Percentiles rank a stretch among this genome's conserved stretches.
These are phyloP conservation scores for Hylomyscus alleni DNA, from an alignment of 2,797 vertebrate species.

Conservation along the genomic window DNA sequence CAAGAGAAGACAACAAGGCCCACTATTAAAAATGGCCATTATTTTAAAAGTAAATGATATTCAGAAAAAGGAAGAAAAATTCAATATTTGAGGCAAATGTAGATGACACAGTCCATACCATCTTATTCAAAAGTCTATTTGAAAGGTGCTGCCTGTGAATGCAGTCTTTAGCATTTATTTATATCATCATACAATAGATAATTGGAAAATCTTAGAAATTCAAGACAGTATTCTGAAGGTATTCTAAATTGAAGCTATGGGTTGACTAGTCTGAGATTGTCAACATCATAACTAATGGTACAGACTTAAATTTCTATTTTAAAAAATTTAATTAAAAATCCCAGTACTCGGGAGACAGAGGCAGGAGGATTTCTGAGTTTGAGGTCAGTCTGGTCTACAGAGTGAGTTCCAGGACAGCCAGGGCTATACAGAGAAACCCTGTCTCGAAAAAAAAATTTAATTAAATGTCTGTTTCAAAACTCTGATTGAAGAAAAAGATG, in stretches of 20 bases:
- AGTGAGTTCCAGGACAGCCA: too few relatives aligned
- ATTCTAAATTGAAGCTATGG: not conserved
- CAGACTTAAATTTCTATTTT: conserved; percentile 14
- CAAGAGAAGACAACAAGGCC: not conserved
- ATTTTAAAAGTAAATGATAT: conserved; percentile 7
- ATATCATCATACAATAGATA: not conserved
- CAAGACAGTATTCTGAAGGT: not conserved
- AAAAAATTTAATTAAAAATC: not conserved
- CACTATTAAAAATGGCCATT: not conserved
- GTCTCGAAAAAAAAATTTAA: too few relatives aligned
- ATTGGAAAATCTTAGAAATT: not conserved
- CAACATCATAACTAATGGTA: not conserved
- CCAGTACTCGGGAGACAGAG: too few relatives aligned
- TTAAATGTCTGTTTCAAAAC: not conserved
- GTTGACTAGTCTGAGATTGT: not conserved
- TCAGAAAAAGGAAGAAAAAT: conserved; percentile 2
- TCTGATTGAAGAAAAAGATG: not conserved
- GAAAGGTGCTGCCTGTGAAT: not conserved
- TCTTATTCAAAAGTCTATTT: not conserved
- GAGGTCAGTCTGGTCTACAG: too few relatives aligned
- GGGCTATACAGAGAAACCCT: too few relatives aligned
- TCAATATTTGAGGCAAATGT: not conserved
- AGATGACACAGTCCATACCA: not conserved
- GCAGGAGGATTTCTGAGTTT: too few relatives aligned
- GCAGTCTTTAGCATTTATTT: not conserved